Base-by-base conservation (phyloP, 2,113 vertebrate genomes). In the Capreolus pygargus region DNA sequence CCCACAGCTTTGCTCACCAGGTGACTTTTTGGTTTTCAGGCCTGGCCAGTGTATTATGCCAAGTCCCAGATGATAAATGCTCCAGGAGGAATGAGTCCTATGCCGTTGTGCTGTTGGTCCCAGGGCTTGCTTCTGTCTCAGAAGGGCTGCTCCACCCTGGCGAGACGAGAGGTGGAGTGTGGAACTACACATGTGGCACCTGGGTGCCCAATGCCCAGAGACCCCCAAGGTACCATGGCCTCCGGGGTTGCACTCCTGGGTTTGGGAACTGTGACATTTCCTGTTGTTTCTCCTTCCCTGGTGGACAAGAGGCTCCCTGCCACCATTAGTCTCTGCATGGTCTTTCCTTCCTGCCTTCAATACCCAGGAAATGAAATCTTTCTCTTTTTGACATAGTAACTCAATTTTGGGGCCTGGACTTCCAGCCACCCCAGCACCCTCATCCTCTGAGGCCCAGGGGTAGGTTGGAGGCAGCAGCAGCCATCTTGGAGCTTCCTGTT, bases 31-130 rank as follows among this genome's bases (percentile, higher is more conserved):
- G 12, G 3, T 19, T 21, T 21, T 33, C 50, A 9, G 28, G 33
- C 33, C 5, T 17, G 5, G 39, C 4, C n/a, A 25, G 13, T 39
- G 12, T 84, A 84, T 25, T 11, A 45, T 13, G 57, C 28, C 39
- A 47, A 13, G 16, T 17, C 11, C 28, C 84, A 19, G 6, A 33
- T 1, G 28, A 58, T 30, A 28, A 14, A 21, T 0, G 1, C 9
- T 13, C 64, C 36, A 10, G 33, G 2, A 39, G 45, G 57, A 92
- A 60, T 17, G 21, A 0, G n/a, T 67, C 11, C n/a, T 17, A 0
- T 39, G 43, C 25, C 3, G 1, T 78, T 30, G 90, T 33, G 58
- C 57, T 64, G 7, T 3, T 33, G 25, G 78, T 64, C 45, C 58
- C 58, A 2, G 90, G 78, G 13, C 15, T 6, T 13, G 4, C 33